phyloP scores from a whole-genome alignment of 2,797 vertebrate genomes.

The Chaetophractus vellerosus region DNA sequence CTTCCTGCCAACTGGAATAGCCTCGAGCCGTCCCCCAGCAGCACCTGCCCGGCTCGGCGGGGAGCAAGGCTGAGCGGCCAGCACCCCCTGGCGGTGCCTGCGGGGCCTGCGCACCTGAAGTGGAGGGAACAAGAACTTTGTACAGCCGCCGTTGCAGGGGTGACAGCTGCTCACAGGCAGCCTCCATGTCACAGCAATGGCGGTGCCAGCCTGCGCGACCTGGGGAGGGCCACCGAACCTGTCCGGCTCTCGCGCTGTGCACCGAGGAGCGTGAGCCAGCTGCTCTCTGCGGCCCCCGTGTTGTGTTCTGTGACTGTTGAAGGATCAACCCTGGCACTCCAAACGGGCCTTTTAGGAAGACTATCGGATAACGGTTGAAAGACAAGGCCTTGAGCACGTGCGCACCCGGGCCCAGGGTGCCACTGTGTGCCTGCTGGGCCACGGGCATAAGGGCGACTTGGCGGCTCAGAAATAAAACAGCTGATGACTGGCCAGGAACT shows the following conservation, averaged over 20 bases:
- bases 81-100: no score
- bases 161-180: no score
- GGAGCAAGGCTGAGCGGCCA: rapidly evolving
- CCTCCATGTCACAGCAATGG: not conserved
- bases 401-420: not conserved
- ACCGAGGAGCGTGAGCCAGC: not conserved
- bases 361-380: no score
- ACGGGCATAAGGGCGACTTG: not conserved
- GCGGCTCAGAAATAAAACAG: no score
- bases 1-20: not conserved
- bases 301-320: not conserved
- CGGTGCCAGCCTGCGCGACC: not conserved
- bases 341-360: not conserved
- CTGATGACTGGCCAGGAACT: no score
- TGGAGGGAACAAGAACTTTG: not conserved
- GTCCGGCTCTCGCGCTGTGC: not conserved
- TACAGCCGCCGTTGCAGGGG: rapidly evolving
- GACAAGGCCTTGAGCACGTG: not conserved
- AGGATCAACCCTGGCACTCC: no score
- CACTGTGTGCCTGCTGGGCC: rapidly evolving
- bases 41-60: not conserved
- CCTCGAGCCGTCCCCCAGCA: not conserved
- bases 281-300: not conserved
- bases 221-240: not conserved
- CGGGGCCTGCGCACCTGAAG: not conserved